phyloP scores from a whole-genome alignment of 2,797 vertebrate genomes.

The Delichon dasypus region DNA sequence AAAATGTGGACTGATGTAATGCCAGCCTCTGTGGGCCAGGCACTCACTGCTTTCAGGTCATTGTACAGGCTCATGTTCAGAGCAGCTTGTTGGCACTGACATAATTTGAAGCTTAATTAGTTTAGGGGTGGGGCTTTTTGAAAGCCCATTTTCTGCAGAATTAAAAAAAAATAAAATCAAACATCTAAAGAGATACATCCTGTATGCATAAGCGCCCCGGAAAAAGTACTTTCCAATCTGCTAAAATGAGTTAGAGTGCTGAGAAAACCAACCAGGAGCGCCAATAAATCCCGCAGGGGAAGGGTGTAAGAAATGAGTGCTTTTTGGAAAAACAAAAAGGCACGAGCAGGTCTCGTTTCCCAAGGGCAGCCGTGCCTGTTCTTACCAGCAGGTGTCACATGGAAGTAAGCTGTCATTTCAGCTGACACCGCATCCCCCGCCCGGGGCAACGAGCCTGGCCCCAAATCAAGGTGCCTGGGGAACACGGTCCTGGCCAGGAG shows the following conservation, averaged over 20 bases:
- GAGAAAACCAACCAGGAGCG: background rate
- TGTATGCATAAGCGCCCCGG: background rate
- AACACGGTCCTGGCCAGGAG: fast-evolving
- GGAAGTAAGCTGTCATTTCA: background rate
- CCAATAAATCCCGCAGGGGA: fast-evolving
- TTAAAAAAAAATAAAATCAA: background rate
- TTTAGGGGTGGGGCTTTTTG: background rate
- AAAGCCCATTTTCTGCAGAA: background rate
- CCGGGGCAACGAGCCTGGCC: background rate
- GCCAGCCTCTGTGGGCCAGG: background rate
- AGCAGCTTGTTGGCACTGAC: background rate
- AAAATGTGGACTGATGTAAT: fast-evolving
- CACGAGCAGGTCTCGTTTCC: background rate
- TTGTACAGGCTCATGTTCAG: background rate
- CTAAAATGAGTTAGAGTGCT: background rate
- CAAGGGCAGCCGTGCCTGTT: background rate
- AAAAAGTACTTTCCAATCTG: background rate
- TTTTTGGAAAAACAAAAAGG: background rate
- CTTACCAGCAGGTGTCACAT: constrained; percentile 39
- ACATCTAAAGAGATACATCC: background rate
- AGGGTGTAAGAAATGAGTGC: fast-evolving
- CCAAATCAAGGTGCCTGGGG: background rate
- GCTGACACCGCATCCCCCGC: background rate
- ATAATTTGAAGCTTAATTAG: background rate
- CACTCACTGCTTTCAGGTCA: background rate